A percentile compares a stretch with the other conserved stretches of the same genome.
phyloP scores from a whole-genome alignment of 2,888 invertebrate genomes.

The Callosobruchus maculatus region DNA sequence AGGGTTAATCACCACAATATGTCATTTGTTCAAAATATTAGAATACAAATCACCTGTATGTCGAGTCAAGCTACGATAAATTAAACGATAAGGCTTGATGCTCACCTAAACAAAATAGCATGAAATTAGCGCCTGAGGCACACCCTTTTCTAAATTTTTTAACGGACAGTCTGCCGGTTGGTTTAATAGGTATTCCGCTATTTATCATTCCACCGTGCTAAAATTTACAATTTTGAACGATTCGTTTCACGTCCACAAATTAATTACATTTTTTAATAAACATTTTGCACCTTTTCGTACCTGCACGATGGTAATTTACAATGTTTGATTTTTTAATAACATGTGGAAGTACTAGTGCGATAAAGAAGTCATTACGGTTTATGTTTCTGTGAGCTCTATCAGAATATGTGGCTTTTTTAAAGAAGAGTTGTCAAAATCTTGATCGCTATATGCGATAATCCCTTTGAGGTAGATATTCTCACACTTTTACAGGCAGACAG shows the following conservation, averaged over 20 bases:
- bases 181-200: neutral
- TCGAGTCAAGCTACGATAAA: no score
- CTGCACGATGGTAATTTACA: neutral
- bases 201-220: neutral
- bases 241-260: neutral
- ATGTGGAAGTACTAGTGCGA: no score
- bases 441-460: no score
- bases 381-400: no score
- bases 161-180: neutral
- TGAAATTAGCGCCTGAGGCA: neutral
- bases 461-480: no score
- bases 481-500: no score
- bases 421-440: no score
- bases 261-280: neutral
- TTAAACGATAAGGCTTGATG: neutral
- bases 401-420: no score
- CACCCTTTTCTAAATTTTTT: neutral
- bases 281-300: neutral
- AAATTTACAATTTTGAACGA: neutral
- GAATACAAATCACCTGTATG: no score
- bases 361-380: no score
- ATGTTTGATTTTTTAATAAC: neutral
- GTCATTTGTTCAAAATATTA: no score
- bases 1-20: no score
- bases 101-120: neutral